Conservation (phyloP, 2,797 vertebrate genomes). For the Falco berigora region DNA sequence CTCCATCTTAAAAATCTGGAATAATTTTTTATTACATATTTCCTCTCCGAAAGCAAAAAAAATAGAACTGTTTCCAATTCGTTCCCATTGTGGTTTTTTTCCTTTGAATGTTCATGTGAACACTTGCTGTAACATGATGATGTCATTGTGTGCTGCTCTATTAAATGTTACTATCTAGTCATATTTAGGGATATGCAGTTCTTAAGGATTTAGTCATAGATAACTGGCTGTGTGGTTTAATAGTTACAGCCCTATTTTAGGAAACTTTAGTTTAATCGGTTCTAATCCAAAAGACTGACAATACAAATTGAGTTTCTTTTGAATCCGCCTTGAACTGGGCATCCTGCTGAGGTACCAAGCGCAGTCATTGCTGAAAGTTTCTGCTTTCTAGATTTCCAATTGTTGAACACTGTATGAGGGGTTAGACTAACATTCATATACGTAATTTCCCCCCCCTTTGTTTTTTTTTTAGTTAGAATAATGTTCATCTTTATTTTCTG, state of each 20-base stretch:
- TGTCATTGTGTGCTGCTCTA: not conserved
- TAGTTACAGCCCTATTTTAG: not conserved
- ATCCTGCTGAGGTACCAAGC: not conserved
- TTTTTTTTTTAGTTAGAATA: not conserved
- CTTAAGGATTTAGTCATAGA: not conserved
- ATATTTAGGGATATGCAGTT: not conserved
- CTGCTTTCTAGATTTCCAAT: not conserved
- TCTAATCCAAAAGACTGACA: not conserved
- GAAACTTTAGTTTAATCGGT: not conserved
- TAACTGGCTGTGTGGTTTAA: not conserved
- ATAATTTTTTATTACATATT: not conserved
- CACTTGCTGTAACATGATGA: not conserved
- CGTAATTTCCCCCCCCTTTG: not conserved
- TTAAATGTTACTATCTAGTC: not conserved
- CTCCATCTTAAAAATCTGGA: not conserved
- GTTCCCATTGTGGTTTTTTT: not conserved
- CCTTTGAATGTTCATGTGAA: not conserved
- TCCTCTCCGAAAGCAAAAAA: not conserved
- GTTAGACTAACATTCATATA: not conserved
- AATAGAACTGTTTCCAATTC: not conserved
- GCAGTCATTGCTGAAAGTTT: not conserved
- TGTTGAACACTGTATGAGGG: not conserved
- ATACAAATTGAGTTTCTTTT: not conserved
- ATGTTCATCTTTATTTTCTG: not conserved
- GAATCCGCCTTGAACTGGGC: not conserved